Base-by-base conservation (phyloP, 1,140 invertebrate genomes). In the Wiebesia pumilae region DNA sequence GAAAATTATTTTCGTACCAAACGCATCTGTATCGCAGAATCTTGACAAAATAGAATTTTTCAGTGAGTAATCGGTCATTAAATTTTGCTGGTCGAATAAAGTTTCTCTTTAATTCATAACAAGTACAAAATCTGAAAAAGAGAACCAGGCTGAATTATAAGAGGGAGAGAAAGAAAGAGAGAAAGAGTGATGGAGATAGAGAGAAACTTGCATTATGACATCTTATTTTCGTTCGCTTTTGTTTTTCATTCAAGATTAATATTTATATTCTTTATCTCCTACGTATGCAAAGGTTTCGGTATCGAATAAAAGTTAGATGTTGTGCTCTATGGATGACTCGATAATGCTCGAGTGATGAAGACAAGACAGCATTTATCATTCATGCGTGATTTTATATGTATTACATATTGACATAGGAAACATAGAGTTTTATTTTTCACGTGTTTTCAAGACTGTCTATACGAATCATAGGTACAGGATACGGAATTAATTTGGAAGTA, bases 201-300 rank as follows among this genome's bases (percentile, higher is more conserved):
- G 24, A 47, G 7, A 27, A 3, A 43, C 65, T 81, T 38, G 24
- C 33, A 33, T 83, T 80, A 80, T 84, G 38, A 30, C 73, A 30
- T 40, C n/a, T 21, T 19, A 30, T n/a, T 27, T 2, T 43, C 40
- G 14, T n/a, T 58, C 43, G 24, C 43, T 67, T 67, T 83, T 81
- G 75, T 38, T 82, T 33, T 84, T 81, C 35, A 87, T n/a, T 51
- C 67, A 78, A 88, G 84, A 89, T 90, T 90, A 89, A 88, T 89
- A 90, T 89, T 88, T 86, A 88, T 88, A 88, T n/a, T 87, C 21
- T 71, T 71, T 51, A 16, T 77, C 43, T 30, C 43, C 1, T 47
- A 3, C 12, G 9, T 77, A 30, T 3, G 14, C 40, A 7, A 30
- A 77, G 0, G 1, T 77, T 12, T 30, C 27, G n/a, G 7, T 43